phyloP scores from a whole-genome alignment of 2,113 vertebrate species.

The Pongo abelii region DNA sequence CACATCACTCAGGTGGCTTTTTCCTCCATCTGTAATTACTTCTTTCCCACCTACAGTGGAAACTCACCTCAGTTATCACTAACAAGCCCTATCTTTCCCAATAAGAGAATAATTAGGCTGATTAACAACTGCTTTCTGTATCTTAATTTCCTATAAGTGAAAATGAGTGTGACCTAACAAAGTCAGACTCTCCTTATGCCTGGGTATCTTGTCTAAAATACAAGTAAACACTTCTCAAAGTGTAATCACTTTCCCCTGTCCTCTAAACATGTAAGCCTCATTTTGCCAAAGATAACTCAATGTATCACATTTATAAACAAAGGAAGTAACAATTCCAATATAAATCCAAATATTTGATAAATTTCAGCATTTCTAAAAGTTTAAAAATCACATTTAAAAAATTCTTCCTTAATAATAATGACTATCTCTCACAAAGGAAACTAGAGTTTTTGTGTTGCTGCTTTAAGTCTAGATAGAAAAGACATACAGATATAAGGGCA shows the following conservation, averaged over 20 bases:
- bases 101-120: background rate
- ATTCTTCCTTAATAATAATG: background rate
- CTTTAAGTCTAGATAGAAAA: background rate
- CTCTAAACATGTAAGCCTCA: background rate
- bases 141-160: background rate
- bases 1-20: background rate
- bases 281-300: background rate
- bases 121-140: background rate
- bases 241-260: background rate
- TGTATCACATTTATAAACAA: background rate
- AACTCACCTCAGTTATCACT: background rate
- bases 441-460: too few species aligned
- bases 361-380: background rate
- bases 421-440: background rate
- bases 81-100: background rate
- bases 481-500: background rate
- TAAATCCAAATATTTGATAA: slow-evolving; percentile 3
- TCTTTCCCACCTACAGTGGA: background rate
- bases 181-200: background rate
- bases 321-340: background rate
- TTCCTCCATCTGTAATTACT: background rate
- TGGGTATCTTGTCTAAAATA: background rate
- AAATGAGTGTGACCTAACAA: background rate
- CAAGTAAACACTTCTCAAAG: background rate
- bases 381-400: background rate